Percentiles rank a stretch among this genome's conserved stretches.
Conservation (phyloP, 2,113 vertebrate species). For the Ramphastos sulfuratus region DNA sequence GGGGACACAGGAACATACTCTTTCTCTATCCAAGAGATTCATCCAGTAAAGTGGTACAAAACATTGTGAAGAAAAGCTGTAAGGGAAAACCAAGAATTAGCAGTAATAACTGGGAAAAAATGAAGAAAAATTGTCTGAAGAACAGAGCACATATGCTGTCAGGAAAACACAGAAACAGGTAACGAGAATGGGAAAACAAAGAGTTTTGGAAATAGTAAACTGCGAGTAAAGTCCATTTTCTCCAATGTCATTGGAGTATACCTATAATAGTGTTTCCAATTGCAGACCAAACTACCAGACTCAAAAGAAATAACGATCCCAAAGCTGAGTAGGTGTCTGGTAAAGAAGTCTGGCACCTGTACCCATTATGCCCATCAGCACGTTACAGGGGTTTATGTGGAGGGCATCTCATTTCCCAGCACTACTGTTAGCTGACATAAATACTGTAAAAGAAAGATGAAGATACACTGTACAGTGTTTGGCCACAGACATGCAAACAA, state of each 20-base stretch:
- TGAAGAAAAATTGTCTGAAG: neutral
- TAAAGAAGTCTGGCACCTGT: neutral
- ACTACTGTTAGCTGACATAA: neutral
- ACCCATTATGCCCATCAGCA: neutral
- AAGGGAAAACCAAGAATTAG: neutral
- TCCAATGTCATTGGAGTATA: neutral
- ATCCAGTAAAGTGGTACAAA: neutral
- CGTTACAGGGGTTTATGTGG: neutral
- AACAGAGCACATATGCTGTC: neutral
- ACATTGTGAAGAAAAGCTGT: neutral
- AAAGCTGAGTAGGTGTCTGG: rapidly evolving
- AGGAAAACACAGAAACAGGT: neutral
- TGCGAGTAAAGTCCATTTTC: neutral
- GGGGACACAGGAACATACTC: neutral
- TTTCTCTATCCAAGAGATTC: neutral
- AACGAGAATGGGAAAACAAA: neutral
- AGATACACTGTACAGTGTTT: neutral
- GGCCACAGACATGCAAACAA: neutral
- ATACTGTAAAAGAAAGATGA: neutral
- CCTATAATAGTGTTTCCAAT: neutral
- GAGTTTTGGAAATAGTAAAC: neutral
- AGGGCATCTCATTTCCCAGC: neutral
- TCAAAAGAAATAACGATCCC: neutral
- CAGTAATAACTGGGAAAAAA: neutral
- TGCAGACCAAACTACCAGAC: neutral